These are phyloP conservation scores for Phrynocephalus vlangalii DNA, from an alignment of 2,797 vertebrate species.

Conservation along the genomic window DNA sequence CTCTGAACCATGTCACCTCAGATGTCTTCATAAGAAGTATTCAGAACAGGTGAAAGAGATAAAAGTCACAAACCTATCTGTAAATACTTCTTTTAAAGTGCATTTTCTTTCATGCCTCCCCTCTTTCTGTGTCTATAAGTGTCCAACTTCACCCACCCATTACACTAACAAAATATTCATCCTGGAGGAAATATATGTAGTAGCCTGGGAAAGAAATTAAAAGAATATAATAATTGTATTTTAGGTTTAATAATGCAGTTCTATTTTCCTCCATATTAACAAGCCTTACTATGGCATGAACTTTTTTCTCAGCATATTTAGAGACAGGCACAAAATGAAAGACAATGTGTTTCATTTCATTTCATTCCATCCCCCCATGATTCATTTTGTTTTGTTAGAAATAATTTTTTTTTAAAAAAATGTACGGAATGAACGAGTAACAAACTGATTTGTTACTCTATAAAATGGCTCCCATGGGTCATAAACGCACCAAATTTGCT, in stretches of 20 bases:
- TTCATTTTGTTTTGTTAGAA: too few relatives aligned
- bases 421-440: too few relatives aligned
- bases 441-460: too few relatives aligned
- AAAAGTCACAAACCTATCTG: constrained; percentile 6
- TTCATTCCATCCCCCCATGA: too few relatives aligned
- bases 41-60: constrained; percentile 17
- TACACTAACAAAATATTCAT: constrained; percentile 19
- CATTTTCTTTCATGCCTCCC: background rate
- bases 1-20: constrained; percentile 16
- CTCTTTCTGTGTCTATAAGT: background rate
- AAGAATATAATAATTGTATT: background rate
- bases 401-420: too few relatives aligned
- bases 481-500: too few relatives aligned
- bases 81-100: background rate
- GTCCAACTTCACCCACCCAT: background rate
- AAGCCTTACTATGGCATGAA: background rate
- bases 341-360: too few relatives aligned
- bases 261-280: background rate
- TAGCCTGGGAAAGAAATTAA: background rate
- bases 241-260: background rate
- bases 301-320: background rate
- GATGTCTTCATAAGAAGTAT: background rate
- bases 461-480: too few relatives aligned
- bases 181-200: background rate
- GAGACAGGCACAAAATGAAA: too few relatives aligned